A percentile compares a stretch with the other conserved stretches of the same genome.
These are phyloP conservation scores for Onthophagus sagittarius DNA, from an alignment of 2,888 invertebrate genomes.

Conservation along the genomic window DNA sequence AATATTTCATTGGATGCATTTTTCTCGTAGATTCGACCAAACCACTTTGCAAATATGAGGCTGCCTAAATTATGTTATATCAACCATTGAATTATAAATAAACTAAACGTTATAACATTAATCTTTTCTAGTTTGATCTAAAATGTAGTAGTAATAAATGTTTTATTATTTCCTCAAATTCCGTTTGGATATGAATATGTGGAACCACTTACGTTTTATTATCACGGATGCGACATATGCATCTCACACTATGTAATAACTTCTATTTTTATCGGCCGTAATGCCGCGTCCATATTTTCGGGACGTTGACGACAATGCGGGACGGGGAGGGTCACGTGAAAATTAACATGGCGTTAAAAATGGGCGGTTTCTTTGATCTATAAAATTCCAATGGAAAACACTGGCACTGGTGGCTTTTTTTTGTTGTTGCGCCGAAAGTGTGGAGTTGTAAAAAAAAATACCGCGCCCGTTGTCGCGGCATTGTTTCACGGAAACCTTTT, in stretches of 20 bases:
- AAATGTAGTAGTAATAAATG: too few relatives aligned
- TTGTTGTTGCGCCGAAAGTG: not conserved
- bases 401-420: not conserved
- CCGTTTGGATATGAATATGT: not conserved
- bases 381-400: not conserved
- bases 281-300: not conserved
- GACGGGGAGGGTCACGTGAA: not conserved
- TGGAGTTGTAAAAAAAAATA: not conserved
- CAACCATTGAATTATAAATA: too few relatives aligned
- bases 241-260: not conserved
- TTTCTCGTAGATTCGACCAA: not conserved
- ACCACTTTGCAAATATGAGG: not conserved
- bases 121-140: too few relatives aligned
- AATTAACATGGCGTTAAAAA: not conserved
- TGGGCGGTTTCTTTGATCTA: not conserved
- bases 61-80: not conserved
- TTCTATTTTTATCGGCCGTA: not conserved
- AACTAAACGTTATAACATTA: too few relatives aligned
- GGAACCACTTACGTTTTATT: not conserved
- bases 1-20: not conserved
- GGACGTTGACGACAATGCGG: not conserved
- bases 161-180: not conserved
- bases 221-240: not conserved
- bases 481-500: not conserved
- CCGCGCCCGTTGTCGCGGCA: not conserved